Evolutionary conservation across 2,888 invertebrate species (phyloP).

Genomic region (Cotesia congregata): DNA sequence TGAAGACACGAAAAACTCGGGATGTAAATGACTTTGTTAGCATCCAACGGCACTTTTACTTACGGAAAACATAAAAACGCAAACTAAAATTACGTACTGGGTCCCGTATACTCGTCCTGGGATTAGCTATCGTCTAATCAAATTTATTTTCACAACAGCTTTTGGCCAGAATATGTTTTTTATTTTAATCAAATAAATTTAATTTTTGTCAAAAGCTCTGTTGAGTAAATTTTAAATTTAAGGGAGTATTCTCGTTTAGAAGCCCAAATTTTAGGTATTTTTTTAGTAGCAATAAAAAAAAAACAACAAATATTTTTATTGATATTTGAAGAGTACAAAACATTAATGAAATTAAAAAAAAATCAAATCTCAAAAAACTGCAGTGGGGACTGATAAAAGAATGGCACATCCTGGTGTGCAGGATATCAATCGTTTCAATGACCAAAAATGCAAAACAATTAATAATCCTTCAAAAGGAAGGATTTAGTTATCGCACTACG

Average conservation of each 20-base stretch:
- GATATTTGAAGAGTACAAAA: neutral
- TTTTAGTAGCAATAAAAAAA: neutral
- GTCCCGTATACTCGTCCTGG: neutral
- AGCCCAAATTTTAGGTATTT: neutral
- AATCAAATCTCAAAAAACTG: neutral
- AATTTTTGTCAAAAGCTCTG: no score
- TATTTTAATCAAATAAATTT: neutral
- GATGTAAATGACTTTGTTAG: conserved; percentile 18
- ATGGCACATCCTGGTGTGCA: neutral
- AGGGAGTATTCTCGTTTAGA: neutral
- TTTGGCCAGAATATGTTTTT: neutral
- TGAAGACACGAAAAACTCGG: neutral
- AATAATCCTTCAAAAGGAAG: no score
- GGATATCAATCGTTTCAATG: neutral
- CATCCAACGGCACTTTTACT: conserved; percentile 1
- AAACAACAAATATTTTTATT: neutral
- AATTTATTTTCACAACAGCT: conserved; percentile 1
- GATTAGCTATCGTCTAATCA: neutral
- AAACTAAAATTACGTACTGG: neutral
- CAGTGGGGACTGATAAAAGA: neutral
- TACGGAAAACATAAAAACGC: conserved; percentile 5
- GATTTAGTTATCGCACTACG: neutral
- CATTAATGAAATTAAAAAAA: neutral
- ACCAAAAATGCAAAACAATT: neutral
- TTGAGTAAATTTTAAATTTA: no score